phyloP scores from a whole-genome alignment of 2,113 vertebrate genomes.

The Aegotheles bennettii region DNA sequence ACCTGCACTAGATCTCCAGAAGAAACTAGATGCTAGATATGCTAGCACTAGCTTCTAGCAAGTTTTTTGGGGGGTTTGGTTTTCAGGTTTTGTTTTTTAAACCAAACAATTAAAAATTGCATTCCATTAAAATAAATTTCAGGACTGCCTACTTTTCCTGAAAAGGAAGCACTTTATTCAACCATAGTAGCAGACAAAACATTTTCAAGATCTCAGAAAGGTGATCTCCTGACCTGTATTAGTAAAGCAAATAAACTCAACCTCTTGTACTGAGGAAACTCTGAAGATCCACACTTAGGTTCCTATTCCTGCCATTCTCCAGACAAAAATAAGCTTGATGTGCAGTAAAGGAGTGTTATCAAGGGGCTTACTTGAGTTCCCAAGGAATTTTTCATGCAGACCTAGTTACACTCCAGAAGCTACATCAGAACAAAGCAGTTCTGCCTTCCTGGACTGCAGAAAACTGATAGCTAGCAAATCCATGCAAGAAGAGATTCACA shows the following conservation, averaged over 20 bases:
- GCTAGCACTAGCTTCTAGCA: not conserved
- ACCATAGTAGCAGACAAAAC: not conserved
- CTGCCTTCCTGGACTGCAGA: not conserved
- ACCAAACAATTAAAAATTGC: not conserved
- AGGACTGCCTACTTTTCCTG: not conserved
- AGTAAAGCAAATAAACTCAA: not conserved
- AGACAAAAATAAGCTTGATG: not conserved
- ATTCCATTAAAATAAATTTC: not conserved
- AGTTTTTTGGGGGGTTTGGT: not conserved
- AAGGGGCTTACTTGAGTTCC: not conserved
- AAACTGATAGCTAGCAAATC: not conserved
- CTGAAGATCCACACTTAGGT: not conserved
- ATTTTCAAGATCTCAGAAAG: not conserved
- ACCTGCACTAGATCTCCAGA: not conserved
- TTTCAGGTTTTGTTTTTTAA: not conserved
- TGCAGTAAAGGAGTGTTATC: not conserved
- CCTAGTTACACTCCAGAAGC: not conserved
- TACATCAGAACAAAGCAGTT: not conserved
- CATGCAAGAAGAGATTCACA: not conserved
- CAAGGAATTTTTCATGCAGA: not conserved
- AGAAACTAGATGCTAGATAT: not conserved
- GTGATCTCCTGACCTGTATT: not conserved
- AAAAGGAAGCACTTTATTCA: not conserved
- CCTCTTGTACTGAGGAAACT: not conserved
- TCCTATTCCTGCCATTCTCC: not conserved